Base-by-base conservation (phyloP, 2,797 vertebrate species). In the Rhinogobio ventralis region DNA sequence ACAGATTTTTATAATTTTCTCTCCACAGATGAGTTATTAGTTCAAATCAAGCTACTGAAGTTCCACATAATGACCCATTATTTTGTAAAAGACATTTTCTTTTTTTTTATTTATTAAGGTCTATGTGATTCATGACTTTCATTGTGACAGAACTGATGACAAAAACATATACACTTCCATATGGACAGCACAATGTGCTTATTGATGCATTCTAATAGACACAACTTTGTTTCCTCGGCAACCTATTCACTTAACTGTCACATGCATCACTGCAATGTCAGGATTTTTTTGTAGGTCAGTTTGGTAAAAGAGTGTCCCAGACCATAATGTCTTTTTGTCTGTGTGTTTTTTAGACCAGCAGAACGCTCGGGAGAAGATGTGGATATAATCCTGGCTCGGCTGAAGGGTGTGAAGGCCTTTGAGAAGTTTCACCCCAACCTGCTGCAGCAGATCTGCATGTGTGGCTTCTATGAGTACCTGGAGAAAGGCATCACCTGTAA, bases 401-500 rank as follows among this genome's bases (percentile, higher is more conserved):
- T 99, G 88, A 96, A 96, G 92, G 97, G 96, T 92, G 97, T 99
- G 69, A 99, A 99, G 94, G 97, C 97, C 87, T 99, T 99, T 92
- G 96, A 97, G 91, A 97, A 96, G 93, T 99, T 99, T 91, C 97
- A 98, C 84, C 96, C 97, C 81, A 97, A 96, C 30, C 97, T 99
- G 74, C 93, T 99, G 67, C 96, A 99, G 91, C 98, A 99, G 94
- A 99, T 99, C 92, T 99, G 97, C 85, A 94, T 97, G 85, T 98
- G 96, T 92, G 96, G 97, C 86, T 99, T 98, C 91, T 99, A 99
- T 81, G 98, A 99, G 93, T 97, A 95, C 89, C 94, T 99, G 94
- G 98, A 99, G 89, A 99, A 98, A 93, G 97, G 97, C 91, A 97
- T 99, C 90, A 99, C 98, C 64, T 90, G 98, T 99, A 96, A 91